Conservation (phyloP, 1,140 invertebrate species). For the Drosophila paulistorum region DNA sequence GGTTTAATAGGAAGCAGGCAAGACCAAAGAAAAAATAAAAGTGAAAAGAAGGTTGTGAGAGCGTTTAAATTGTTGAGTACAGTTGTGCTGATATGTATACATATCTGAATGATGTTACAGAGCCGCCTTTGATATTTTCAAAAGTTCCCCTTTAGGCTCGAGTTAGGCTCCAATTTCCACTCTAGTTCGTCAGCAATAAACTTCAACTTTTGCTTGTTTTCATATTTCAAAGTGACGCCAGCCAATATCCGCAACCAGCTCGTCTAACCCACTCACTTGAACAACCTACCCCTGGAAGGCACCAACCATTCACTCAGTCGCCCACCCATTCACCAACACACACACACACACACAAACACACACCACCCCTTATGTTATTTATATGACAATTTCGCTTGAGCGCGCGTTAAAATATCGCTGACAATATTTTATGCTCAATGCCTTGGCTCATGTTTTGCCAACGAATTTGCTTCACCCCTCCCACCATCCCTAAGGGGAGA, state of each 20-base stretch:
- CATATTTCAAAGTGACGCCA: conserved; percentile 76
- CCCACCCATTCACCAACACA: not conserved
- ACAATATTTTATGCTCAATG: conserved; percentile 79
- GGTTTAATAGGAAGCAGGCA: conserved; percentile 60
- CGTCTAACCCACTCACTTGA: not conserved
- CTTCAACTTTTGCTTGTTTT: conserved; percentile 71
- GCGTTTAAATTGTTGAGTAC: conserved; percentile 32
- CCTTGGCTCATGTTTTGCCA: conserved; percentile 74
- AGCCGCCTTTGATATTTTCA: conserved; percentile 2
- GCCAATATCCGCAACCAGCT: conserved; percentile 36
- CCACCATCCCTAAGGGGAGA: not conserved
- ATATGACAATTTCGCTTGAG: conserved; percentile 81
- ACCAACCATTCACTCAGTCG: not conserved
- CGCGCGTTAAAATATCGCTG: conserved; percentile 78
- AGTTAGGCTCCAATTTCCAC: conserved; percentile 29
- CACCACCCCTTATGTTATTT: conserved; percentile 64
- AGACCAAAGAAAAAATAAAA: not conserved
- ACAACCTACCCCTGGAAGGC: not conserved
- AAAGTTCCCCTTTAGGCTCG: not conserved
- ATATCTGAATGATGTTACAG: too few relatives aligned
- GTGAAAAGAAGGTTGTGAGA: not conserved
- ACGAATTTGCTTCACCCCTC: conserved; percentile 39
- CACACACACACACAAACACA: not conserved
- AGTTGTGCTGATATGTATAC: conserved; percentile 27
- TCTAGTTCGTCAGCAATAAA: conserved; percentile 63